Conservation (phyloP, 1,140 invertebrate genomes). For the Lucilia sericata region DNA sequence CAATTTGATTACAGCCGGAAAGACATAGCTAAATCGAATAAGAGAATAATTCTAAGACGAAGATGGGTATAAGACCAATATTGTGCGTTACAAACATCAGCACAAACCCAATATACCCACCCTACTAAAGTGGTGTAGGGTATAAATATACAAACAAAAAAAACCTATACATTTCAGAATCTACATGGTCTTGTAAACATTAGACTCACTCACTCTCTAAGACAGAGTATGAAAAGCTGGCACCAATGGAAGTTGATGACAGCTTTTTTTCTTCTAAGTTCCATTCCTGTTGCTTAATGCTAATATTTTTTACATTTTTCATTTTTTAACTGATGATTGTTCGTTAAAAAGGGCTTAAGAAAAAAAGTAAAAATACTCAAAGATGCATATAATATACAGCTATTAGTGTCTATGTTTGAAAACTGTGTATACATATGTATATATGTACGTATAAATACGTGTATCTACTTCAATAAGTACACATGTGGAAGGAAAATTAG, state of each 20-base stretch:
- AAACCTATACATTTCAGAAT: conserved; percentile 18
- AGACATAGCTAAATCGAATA: no score
- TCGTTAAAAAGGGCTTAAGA: conserved; percentile 16
- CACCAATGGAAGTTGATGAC: conserved; percentile 29
- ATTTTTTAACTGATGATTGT: conserved; percentile 8
- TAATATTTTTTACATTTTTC: conserved; percentile 22
- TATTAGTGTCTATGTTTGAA: background rate
- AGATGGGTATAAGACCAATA: no score
- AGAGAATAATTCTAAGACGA: no score
- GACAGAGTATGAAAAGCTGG: background rate
- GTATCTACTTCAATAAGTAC: no score
- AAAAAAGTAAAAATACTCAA: background rate
- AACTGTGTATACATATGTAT: background rate
- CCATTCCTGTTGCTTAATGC: conserved; percentile 29
- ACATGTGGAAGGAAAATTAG: no score
- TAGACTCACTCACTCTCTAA: conserved; percentile 19
- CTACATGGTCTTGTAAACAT: conserved; percentile 26
- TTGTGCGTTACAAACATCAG: no score
- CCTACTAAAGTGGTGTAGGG: no score
- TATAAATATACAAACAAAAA: no score
- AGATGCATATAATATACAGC: background rate
- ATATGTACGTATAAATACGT: background rate
- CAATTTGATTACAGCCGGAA: no score
- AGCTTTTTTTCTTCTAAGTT: conserved; percentile 5
- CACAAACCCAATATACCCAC: no score